Evolutionary conservation across 2,797 vertebrate genomes (phyloP), one percentile per base, ranked within the genome.

Genomic region (Sebastes kiyomatsui): DNA sequence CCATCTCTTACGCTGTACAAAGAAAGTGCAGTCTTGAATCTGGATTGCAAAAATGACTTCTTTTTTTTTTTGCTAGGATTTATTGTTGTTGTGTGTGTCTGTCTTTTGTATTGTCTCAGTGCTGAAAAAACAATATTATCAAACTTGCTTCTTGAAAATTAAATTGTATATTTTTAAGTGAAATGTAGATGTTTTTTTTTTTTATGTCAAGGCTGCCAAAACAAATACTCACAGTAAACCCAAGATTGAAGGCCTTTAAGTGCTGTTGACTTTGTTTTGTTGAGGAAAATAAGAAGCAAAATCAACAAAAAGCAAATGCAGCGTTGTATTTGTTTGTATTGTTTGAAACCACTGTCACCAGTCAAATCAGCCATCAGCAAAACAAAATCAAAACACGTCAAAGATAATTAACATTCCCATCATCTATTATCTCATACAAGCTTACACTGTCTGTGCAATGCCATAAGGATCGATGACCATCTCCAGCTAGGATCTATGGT

Each of bases 161-260:
- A 84, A 96, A 96, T 94, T 96, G 96, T 96, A 96, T 96, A 96
- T 96, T 96, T 96, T 96, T 94, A 96, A 95, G 92, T 96, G 93
- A 95, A 95, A 94, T 94, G 93, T 96, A 94, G 92, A 91, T 92
- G 70, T 91, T 28, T 67, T 52, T 16, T 32, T 35, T 42, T 67
- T 49, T 92, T 14, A 87, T 88, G 83, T 94, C 90, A 90, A 89
- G 91, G 93, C 90, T 94, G 90, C 89, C 87, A 79, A 93, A 92
- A 77, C 82, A 86, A 89, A 91, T 84, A 90, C 77, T 88, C 83
- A 87, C 85, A 89, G 83, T 82, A 79, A 93, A 90, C 74, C 30
- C 69, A 69, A 80, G 77, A 92, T 82, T 88, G 85, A 92, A 93
- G 87, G 88, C 88, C 87, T 92, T 82, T 75, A 83, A 30, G 90